Conservation (phyloP, 2,888 invertebrate species). For the Digitonthophagus gazella region DNA sequence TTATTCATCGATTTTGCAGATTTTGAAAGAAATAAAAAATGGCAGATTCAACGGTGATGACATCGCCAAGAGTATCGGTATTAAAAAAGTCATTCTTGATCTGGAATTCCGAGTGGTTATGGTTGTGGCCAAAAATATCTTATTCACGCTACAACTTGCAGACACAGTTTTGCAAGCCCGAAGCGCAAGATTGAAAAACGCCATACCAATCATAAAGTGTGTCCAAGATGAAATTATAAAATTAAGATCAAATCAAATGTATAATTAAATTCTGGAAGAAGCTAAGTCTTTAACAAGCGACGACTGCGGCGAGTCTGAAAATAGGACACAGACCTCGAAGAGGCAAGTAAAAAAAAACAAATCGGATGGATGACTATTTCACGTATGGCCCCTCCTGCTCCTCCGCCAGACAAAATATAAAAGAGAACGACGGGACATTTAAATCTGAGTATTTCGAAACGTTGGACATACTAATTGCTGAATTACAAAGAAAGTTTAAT, state of each 20-base stretch:
- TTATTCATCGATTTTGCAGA: constrained; percentile 28
- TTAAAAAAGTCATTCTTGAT: constrained; percentile 1
- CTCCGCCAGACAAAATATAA: constrained; percentile 22
- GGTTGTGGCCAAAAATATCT: constrained; percentile 24
- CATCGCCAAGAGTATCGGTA: constrained; percentile 26
- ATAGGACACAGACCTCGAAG: constrained; percentile 18
- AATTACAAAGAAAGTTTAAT: constrained; percentile 25
- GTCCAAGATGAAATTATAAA: constrained; percentile 25
- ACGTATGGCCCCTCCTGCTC: constrained; percentile 24
- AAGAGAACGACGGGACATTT: constrained; percentile 24
- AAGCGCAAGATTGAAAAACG: constrained; percentile 27
- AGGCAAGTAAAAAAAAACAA: constrained; percentile 26
- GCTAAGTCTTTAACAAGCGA: constrained; percentile 21
- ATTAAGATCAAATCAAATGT: constrained; percentile 26
- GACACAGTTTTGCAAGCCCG: constrained; percentile 29
- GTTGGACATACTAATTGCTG: constrained; percentile 27
- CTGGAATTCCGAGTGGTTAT: constrained; percentile 18
- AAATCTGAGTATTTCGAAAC: constrained; percentile 29
- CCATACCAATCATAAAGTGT: constrained; percentile 28
- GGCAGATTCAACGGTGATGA: constrained; percentile 28
- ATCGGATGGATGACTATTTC: constrained; percentile 24
- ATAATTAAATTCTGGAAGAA: constrained; percentile 27
- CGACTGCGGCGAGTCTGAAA: constrained; percentile 23
- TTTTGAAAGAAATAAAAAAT: constrained; percentile 28
- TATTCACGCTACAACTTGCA: constrained; percentile 24